Percentiles rank a stretch among this genome's conserved stretches.
These are phyloP conservation scores for Propsilocerus akamusi DNA, from an alignment of 1,140 invertebrate species.

Conservation along the genomic window DNA sequence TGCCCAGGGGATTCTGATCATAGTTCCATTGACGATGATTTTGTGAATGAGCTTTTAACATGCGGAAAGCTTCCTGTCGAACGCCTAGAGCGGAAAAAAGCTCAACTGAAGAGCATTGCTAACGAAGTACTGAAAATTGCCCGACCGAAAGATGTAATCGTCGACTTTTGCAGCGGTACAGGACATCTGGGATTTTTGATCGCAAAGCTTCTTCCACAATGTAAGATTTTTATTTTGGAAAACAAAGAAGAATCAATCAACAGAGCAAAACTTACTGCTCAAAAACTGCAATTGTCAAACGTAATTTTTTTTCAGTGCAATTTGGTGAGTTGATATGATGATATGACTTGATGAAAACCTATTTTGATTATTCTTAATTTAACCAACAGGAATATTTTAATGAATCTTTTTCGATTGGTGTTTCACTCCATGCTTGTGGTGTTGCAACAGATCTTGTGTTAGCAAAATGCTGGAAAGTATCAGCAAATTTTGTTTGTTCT, in stretches of 20 bases:
- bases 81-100: conserved; percentile 57
- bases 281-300: conserved; percentile 51
- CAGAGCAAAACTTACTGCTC: conserved; percentile 50
- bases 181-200: conserved; percentile 81
- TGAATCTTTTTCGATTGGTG: conserved; percentile 61
- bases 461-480: conserved; percentile 53
- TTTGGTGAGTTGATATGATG: too few relatives aligned
- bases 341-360: too few relatives aligned
- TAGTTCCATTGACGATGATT: conserved; percentile 16
- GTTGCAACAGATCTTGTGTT: conserved; percentile 86
- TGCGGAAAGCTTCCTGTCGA: conserved; percentile 59
- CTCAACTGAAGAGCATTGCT: conserved; percentile 80
- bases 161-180: too few relatives aligned
- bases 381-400: conserved; percentile 59
- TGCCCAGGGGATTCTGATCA: conserved; percentile 23
- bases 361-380: too few relatives aligned
- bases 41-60: conserved; percentile 35
- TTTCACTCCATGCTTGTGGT: conserved; percentile 84
- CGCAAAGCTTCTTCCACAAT: too few relatives aligned
- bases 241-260: conserved; percentile 79
- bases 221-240: conserved; percentile 65
- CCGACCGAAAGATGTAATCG: conserved; percentile 38
- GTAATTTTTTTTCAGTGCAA: conserved; percentile 71
- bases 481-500: conserved; percentile 73
- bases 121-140: conserved; percentile 54